These are phyloP conservation scores for Cranoglanis bouderius DNA, from an alignment of 2,113 vertebrate genomes.

Conservation along the genomic window DNA sequence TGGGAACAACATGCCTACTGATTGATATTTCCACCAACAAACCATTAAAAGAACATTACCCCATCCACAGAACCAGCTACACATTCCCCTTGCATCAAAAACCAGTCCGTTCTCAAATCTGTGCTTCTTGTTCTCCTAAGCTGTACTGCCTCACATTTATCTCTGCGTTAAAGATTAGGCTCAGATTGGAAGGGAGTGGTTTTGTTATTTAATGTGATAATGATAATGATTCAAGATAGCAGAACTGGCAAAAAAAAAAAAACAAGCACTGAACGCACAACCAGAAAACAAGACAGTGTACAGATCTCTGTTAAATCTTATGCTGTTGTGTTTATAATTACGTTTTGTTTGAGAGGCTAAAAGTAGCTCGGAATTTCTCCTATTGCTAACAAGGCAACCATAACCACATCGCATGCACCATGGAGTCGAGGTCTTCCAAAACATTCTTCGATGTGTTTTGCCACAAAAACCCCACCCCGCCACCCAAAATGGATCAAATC, in stretches of 20 bases:
- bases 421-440: slow-evolving; percentile 68
- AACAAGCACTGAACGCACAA: background rate
- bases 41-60: background rate
- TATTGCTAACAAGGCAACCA: slow-evolving; percentile 67
- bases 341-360: slow-evolving; percentile 30
- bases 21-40: slow-evolving; percentile 9
- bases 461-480: slow-evolving; percentile 71
- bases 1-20: slow-evolving; percentile 2
- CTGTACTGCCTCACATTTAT: slow-evolving; percentile 49
- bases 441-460: slow-evolving; percentile 64
- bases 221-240: slow-evolving; percentile 24
- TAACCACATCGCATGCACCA: slow-evolving; percentile 72
- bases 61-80: background rate
- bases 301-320: background rate
- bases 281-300: background rate
- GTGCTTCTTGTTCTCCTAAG: background rate
- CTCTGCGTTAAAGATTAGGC: slow-evolving; percentile 45
- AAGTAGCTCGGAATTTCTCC: slow-evolving; percentile 64
- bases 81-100: background rate
- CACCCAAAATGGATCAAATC: slow-evolving; percentile 73
- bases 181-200: slow-evolving; percentile 25
- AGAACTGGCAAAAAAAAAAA: background rate
- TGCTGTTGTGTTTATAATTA: background rate
- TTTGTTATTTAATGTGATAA: slow-evolving; percentile 37
- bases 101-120: background rate